Conservation (phyloP, 2,888 invertebrate species). For the Rhagonycha fulva region DNA sequence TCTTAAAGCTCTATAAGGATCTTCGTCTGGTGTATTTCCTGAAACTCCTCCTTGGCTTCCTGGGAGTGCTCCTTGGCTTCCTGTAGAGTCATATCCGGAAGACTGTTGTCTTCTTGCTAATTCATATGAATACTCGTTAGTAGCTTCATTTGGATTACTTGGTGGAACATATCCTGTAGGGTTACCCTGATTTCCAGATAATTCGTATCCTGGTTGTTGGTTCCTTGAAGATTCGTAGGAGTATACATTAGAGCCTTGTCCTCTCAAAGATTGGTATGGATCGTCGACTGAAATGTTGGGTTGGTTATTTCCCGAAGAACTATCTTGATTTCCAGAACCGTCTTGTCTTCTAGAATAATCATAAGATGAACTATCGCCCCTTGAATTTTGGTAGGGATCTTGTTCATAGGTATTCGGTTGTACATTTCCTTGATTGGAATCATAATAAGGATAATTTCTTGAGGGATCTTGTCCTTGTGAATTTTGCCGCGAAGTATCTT, state of each 20-base stretch:
- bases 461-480: background rate
- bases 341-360: background rate
- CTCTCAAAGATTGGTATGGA: background rate
- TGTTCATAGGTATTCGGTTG: background rate
- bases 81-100: background rate
- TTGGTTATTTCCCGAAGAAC: background rate
- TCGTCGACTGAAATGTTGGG: background rate
- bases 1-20: background rate
- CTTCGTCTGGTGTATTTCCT: background rate
- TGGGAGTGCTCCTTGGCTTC: background rate
- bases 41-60: background rate
- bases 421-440: background rate
- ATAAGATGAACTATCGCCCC: background rate
- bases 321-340: background rate
- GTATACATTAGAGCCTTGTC: background rate
- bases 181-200: background rate
- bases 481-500: background rate
- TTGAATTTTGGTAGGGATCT: background rate
- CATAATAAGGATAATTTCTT: background rate
- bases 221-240: background rate
- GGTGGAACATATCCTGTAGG: background rate
- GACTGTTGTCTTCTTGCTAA: background rate
- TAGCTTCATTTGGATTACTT: background rate
- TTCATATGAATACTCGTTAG: background rate
- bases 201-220: background rate